Conservation (phyloP, 2,113 vertebrate species). For the Nothoprocta perdicaria region DNA sequence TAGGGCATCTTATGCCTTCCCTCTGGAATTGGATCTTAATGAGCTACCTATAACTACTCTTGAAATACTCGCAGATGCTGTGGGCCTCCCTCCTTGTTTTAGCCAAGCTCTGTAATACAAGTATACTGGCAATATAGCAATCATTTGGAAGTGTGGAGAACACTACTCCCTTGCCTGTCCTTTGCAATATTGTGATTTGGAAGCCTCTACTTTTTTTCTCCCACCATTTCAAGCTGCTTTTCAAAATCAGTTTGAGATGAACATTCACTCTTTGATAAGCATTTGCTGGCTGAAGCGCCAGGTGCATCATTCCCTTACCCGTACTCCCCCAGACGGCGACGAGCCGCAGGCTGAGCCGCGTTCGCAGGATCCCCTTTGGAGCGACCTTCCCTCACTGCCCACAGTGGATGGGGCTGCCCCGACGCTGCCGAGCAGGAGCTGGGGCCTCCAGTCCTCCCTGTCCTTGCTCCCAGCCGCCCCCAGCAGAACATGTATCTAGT, state of each 20-base stretch:
- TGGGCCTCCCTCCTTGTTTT: neutral
- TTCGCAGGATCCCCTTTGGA: rapidly evolving
- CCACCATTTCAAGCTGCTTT: neutral
- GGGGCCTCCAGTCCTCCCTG: neutral
- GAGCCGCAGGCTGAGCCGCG: neutral
- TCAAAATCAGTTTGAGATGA: neutral
- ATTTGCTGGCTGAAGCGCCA: rapidly evolving
- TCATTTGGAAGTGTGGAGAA: rapidly evolving
- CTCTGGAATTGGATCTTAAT: neutral
- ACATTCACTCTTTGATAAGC: neutral
- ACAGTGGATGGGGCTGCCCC: neutral
- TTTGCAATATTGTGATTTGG: neutral
- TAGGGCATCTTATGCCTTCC: neutral
- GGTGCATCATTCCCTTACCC: neutral
- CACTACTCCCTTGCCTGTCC: neutral
- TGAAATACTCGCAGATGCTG: neutral
- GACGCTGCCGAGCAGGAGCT: neutral
- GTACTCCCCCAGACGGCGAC: neutral
- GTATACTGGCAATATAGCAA: neutral
- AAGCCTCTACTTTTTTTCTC: neutral
- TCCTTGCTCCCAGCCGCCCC: neutral
- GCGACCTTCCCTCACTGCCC: neutral
- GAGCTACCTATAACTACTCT: neutral
- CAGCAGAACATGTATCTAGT: neutral
- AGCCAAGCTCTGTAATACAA: neutral